phyloP scores from a whole-genome alignment of 1,140 invertebrate genomes.

The Acromyrmex charruanus region DNA sequence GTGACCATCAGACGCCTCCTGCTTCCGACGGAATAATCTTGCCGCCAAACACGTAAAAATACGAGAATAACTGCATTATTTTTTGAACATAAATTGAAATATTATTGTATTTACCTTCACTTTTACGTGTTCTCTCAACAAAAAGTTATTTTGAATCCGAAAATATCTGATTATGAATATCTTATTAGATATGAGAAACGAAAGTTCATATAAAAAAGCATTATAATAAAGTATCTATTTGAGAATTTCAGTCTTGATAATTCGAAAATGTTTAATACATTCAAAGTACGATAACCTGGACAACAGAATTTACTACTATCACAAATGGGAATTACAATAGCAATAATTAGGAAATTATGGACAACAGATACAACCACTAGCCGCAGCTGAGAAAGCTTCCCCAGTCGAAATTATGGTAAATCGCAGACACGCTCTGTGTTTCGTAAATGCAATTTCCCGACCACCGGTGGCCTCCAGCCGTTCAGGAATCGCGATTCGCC shows the following conservation, averaged over 20 bases:
- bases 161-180: too few species aligned
- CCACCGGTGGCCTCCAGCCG: constrained; percentile 17
- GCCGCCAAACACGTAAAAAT: too few species aligned
- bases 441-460: constrained; percentile 42
- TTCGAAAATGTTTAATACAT: neutral
- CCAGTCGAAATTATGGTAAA: constrained; percentile 28
- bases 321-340: constrained; percentile 2
- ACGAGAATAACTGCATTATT: too few species aligned
- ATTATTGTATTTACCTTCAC: too few species aligned
- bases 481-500: constrained; percentile 41
- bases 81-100: too few species aligned
- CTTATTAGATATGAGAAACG: neutral
- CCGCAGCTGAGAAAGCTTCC: constrained; percentile 13
- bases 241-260: neutral
- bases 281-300: neutral
- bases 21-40: too few species aligned
- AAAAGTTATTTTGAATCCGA: too few species aligned
- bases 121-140: too few species aligned
- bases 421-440: constrained; percentile 17
- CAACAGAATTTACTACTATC: neutral
- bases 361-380: constrained; percentile 23
- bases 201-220: neutral
- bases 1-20: too few species aligned
- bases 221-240: neutral
- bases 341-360: constrained; percentile 40